Percentiles rank a stretch among this genome's conserved stretches.
Evolutionary conservation across 2,113 vertebrate species (phyloP).

Genomic region (Mirza zaza): DNA sequence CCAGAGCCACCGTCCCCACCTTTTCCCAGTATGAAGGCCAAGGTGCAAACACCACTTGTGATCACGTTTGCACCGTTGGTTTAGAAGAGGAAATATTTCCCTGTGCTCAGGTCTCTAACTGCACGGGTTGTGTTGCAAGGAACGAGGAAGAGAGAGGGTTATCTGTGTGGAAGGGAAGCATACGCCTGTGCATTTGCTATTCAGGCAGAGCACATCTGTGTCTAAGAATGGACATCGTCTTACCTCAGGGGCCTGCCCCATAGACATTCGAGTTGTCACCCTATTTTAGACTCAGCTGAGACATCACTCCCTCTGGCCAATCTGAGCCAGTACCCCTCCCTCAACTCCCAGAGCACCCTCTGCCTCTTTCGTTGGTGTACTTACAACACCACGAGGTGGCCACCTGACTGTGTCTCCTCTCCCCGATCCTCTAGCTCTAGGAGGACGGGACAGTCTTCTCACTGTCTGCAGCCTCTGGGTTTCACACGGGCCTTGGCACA

Average conservation of each 20-base stretch:
- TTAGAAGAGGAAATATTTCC: neutral
- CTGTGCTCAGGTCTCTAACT: neutral
- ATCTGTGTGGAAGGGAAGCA: neutral
- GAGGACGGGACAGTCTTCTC: neutral
- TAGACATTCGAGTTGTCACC: neutral
- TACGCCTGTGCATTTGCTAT: neutral
- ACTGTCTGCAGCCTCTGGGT: neutral
- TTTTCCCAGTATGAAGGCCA: neutral
- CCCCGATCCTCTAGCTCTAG: neutral
- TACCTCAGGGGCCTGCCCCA: neutral
- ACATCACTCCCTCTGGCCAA: neutral
- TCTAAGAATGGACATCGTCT: neutral
- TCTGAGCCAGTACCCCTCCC: neutral
- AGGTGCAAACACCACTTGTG: neutral
- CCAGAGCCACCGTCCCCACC: neutral
- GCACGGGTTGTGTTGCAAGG: neutral
- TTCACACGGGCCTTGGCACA: neutral
- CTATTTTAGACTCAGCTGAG: neutral
- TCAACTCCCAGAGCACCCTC: neutral
- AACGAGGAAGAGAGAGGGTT: neutral
- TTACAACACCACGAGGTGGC: neutral
- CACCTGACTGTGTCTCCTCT: neutral
- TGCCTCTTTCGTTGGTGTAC: rapidly evolving
- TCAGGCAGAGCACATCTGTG: neutral
- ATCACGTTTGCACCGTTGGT: neutral